phyloP scores from a whole-genome alignment of 1,140 invertebrate species.

The Philotrypesis tridentata region DNA sequence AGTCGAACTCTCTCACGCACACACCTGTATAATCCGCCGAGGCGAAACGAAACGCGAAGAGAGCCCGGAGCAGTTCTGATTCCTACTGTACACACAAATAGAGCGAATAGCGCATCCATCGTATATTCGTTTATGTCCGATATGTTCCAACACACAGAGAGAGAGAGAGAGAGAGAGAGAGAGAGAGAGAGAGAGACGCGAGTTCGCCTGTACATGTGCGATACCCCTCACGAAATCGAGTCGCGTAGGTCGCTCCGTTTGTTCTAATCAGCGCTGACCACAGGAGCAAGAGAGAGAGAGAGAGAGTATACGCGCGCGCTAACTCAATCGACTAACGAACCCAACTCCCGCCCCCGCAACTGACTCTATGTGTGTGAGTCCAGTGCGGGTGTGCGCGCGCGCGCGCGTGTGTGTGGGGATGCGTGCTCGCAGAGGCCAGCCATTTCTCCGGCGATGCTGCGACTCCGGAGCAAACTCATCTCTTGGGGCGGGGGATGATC shows the following conservation, averaged over 20 bases:
- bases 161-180: too few species aligned
- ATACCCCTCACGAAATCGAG: conserved; percentile 67
- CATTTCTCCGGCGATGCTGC: neutral
- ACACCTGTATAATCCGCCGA: neutral
- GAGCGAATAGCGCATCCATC: neutral
- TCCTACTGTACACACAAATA: neutral
- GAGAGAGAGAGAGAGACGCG: too few species aligned
- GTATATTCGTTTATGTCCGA: neutral
- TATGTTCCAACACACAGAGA: neutral
- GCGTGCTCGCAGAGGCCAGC: neutral
- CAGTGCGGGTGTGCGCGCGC: too few species aligned
- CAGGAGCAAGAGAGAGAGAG: conserved; percentile 45
- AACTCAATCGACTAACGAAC: conserved; percentile 73
- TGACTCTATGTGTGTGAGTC: too few species aligned
- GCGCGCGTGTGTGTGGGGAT: conserved; percentile 15
- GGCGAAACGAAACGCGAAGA: conserved; percentile 19
- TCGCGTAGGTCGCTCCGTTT: conserved; percentile 70
- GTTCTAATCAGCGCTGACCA: conserved; percentile 73
- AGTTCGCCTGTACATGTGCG: conserved; percentile 10
- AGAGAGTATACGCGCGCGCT: conserved; percentile 45
- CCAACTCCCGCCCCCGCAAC: conserved; percentile 53
- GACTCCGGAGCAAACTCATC: neutral
- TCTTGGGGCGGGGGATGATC: neutral
- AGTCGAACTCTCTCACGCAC: neutral
- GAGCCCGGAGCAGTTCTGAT: neutral